Percentiles rank a stretch among this genome's conserved stretches.
These are phyloP conservation scores for Brassicogethes aeneus DNA, from an alignment of 2,888 invertebrate genomes.

Conservation along the genomic window DNA sequence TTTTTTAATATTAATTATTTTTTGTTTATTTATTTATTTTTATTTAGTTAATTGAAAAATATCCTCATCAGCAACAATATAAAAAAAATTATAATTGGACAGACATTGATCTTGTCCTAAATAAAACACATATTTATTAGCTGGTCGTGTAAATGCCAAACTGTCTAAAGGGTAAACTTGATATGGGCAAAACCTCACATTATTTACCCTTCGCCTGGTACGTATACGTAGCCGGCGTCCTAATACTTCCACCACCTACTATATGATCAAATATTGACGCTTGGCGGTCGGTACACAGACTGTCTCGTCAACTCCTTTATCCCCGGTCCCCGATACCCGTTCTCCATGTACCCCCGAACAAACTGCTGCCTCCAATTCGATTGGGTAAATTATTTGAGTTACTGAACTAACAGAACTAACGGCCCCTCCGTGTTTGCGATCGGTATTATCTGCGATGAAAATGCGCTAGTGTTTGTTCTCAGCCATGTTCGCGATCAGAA, in stretches of 20 bases:
- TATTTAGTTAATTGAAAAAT: too few species aligned
- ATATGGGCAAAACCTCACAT: constrained; percentile 3
- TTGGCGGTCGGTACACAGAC: constrained; percentile 36
- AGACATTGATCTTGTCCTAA: too few species aligned
- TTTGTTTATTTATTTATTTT: too few species aligned
- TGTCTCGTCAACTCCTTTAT: constrained; percentile 23
- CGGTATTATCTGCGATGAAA: constrained; percentile 42
- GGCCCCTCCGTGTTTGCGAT: constrained; percentile 38
- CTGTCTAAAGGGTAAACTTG: too few species aligned
- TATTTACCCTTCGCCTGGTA: constrained; percentile 5
- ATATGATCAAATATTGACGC: constrained; percentile 37
- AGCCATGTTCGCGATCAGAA: too few species aligned
- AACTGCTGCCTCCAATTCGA: constrained; percentile 39
- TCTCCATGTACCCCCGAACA: constrained; percentile 30
- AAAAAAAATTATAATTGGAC: too few species aligned
- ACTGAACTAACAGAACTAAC: constrained; percentile 44
- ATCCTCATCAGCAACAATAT: too few species aligned
- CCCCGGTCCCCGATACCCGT: constrained; percentile 13
- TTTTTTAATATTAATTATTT: too few species aligned
- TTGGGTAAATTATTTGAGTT: constrained; percentile 44
- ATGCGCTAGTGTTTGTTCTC: too few species aligned
- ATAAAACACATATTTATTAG: too few species aligned
- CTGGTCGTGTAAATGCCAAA: too few species aligned
- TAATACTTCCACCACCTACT: constrained; percentile 26
- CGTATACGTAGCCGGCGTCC: constrained; percentile 18